Percentiles rank a stretch among this genome's conserved stretches.
These are phyloP conservation scores for Ptychodera flava DNA, from an alignment of 35 echinoderm and acorn worm genomes.

Conservation along the genomic window DNA sequence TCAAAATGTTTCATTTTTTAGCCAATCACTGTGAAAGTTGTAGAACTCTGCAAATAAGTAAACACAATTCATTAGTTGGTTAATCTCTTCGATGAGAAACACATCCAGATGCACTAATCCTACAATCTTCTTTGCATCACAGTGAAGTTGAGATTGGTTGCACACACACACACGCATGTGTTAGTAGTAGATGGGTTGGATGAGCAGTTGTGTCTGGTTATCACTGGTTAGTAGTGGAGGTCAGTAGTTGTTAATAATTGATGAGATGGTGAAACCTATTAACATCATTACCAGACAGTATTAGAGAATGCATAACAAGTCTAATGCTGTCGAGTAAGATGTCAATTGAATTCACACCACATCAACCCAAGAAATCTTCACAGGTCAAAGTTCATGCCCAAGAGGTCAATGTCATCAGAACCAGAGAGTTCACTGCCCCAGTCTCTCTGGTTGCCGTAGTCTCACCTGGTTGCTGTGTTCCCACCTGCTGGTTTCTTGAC, in stretches of 20 bases:
- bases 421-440: neutral
- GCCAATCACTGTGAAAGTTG: no score
- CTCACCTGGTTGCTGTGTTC: neutral
- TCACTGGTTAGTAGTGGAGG: neutral
- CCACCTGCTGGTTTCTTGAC: no score
- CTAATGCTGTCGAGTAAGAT: slow-evolving; percentile 99
- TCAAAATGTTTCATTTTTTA: no score
- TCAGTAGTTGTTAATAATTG: neutral
- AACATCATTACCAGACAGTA: slow-evolving; percentile 99
- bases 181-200: neutral
- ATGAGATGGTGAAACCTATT: slow-evolving; percentile 8
- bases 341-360: slow-evolving; percentile 13
- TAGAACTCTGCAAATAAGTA: no score
- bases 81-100: no score
- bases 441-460: neutral
- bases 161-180: no score
- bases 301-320: slow-evolving; percentile 88
- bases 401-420: neutral
- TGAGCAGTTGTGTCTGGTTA: neutral
- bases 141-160: no score
- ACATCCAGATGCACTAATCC: no score
- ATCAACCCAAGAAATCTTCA: neutral
- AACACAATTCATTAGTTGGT: no score
- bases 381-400: no score
- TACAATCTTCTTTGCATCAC: no score